These are phyloP conservation scores for Morone saxatilis DNA, from an alignment of 2,113 vertebrate species.

Conservation along the genomic window DNA sequence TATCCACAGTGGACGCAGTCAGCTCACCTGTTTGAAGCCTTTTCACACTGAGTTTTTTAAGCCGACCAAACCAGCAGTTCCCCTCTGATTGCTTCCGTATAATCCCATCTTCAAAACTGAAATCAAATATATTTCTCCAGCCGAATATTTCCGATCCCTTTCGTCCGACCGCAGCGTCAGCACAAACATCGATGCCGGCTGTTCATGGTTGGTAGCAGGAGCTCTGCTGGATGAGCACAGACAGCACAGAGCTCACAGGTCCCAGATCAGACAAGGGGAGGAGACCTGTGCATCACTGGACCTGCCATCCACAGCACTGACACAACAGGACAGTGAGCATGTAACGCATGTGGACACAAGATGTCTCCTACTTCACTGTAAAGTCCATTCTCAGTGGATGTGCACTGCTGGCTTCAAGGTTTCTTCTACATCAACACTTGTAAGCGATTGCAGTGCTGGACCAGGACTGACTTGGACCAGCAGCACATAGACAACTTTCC, in stretches of 20 bases:
- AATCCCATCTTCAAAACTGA: constrained; percentile 62
- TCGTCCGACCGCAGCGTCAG: background rate
- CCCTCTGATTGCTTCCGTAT: constrained; percentile 1
- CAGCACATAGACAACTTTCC: no score
- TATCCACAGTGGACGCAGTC: no score
- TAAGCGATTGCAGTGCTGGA: no score
- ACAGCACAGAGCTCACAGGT: constrained; percentile 41
- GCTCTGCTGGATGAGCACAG: constrained; percentile 49
- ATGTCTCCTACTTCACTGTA: no score
- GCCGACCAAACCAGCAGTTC: background rate
- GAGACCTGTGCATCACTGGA: constrained; percentile 48
- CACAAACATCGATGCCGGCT: constrained; percentile 19
- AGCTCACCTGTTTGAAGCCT: constrained; percentile 60
- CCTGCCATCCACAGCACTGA: constrained; percentile 2
- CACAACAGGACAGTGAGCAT: background rate
- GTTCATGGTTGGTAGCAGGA: constrained; percentile 25
- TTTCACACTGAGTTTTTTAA: constrained; percentile 51
- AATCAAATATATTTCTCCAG: background rate
- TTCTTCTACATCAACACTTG: no score
- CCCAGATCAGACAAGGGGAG: constrained; percentile 61
- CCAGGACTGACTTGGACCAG: no score
- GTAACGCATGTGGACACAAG: no score
- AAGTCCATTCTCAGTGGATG: no score
- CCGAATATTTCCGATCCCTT: background rate
- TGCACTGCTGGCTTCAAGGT: no score